These are phyloP conservation scores for Caenorhabditis sp. DNA, from an alignment of 2,888 invertebrate genomes.

Conservation along the genomic window DNA sequence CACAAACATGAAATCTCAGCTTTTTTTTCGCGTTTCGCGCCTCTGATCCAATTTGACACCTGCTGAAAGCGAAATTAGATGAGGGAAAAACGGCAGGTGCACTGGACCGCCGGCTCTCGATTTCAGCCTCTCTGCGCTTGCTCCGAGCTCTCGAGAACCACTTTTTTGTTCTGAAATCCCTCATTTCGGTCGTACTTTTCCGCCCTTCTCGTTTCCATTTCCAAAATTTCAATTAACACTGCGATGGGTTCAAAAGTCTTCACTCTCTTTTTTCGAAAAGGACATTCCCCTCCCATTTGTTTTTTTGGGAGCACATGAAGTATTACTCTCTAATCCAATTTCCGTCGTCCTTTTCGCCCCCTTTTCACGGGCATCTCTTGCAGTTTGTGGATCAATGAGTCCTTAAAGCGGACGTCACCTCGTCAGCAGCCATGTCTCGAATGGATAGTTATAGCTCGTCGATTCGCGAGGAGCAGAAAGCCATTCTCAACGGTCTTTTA, in stretches of 20 bases:
- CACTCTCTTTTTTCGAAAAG: neutral
- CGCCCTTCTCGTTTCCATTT: neutral
- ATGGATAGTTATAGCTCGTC: constrained; percentile 61
- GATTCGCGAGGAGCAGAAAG: constrained; percentile 67
- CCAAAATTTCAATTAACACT: no score
- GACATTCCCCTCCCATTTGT: no score
- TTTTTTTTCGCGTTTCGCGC: constrained; percentile 12
- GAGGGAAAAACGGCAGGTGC: neutral
- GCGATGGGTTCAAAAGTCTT: no score
- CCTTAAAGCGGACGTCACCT: neutral
- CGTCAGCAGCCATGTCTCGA: no score
- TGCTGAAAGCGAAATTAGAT: neutral
- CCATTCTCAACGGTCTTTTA: constrained; percentile 65
- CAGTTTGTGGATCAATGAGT: constrained; percentile 36
- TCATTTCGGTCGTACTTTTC: neutral
- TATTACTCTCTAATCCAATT: constrained; percentile 17
- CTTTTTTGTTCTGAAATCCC: no score
- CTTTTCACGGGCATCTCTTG: constrained; percentile 1
- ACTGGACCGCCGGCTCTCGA: neutral
- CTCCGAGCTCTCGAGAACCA: no score
- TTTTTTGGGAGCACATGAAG: no score
- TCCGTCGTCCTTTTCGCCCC: constrained; percentile 15
- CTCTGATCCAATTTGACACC: constrained; percentile 16
- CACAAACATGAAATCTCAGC: constrained; percentile 36
- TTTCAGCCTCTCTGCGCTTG: no score